phyloP scores from a whole-genome alignment of 2,888 invertebrate genomes.

The Tinea trinotella region DNA sequence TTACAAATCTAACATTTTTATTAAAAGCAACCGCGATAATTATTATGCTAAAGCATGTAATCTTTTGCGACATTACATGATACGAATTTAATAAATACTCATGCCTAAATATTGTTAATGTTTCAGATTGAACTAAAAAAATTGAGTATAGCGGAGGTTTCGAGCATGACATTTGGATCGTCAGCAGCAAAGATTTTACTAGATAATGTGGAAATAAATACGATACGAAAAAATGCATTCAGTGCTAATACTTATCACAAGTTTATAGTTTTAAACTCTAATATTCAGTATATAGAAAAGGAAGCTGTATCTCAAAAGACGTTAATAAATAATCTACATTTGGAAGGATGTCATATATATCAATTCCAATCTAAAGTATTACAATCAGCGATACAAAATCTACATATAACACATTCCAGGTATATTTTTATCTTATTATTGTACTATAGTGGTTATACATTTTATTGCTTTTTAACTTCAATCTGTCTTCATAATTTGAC shows the following conservation, averaged over 20 bases:
- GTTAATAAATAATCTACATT: slow-evolving; percentile 73
- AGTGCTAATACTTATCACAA: slow-evolving; percentile 76
- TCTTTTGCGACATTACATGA: too few relatives aligned
- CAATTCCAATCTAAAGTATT: slow-evolving; percentile 73
- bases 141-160: slow-evolving; percentile 71
- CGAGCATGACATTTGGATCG: slow-evolving; percentile 75
- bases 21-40: too few relatives aligned
- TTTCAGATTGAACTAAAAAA: slow-evolving; percentile 77
- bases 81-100: too few relatives aligned
- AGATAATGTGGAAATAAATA: slow-evolving; percentile 60
- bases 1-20: too few relatives aligned
- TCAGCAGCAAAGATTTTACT: slow-evolving; percentile 74
- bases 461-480: too few relatives aligned
- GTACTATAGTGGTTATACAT: neutral
- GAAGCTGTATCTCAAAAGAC: slow-evolving; percentile 76
- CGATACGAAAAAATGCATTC: slow-evolving; percentile 76
- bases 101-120: too few relatives aligned
- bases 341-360: slow-evolving; percentile 72
- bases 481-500: too few relatives aligned
- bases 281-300: slow-evolving; percentile 72
- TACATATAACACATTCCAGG: slow-evolving; percentile 77
- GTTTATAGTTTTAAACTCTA: slow-evolving; percentile 74
- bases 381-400: slow-evolving; percentile 74
- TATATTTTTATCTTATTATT: slow-evolving; percentile 36
- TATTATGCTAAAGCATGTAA: too few relatives aligned